These are phyloP conservation scores for Oenanthe melanoleuca DNA, from an alignment of 2,113 vertebrate species.

Conservation along the genomic window DNA sequence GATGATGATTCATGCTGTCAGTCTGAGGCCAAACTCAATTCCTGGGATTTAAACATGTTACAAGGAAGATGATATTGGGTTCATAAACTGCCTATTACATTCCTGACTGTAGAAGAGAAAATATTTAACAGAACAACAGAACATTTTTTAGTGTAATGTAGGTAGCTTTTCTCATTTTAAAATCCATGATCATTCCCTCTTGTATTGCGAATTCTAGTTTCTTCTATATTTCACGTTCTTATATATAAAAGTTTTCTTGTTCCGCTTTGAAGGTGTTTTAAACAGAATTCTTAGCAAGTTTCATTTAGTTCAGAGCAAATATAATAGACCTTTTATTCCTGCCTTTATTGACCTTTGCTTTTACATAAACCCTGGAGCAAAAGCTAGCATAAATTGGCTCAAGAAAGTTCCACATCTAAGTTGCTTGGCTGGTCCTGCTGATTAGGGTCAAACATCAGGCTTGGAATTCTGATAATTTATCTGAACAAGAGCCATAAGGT, in stretches of 20 bases:
- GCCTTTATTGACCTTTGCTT: not conserved
- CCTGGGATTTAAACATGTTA: not conserved
- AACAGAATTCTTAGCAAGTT: not conserved
- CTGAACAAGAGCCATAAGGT: not conserved
- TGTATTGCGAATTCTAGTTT: not conserved
- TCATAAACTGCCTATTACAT: not conserved
- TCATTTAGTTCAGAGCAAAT: not conserved
- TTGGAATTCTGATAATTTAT: constrained; percentile 7
- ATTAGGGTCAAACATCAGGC: not conserved
- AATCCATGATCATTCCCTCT: not conserved
- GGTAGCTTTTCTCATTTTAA: not conserved
- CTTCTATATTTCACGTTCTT: not conserved
- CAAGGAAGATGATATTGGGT: not conserved
- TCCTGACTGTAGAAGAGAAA: not conserved
- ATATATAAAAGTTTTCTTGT: not conserved
- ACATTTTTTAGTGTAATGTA: not conserved
- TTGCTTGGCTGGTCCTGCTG: not conserved
- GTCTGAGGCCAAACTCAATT: not conserved
- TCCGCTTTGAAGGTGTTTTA: not conserved
- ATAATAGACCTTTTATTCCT: not conserved
- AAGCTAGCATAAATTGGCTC: not conserved
- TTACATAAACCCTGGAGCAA: not conserved
- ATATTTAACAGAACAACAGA: not conserved
- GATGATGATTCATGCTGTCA: not conserved
- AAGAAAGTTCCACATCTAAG: not conserved